A percentile compares a stretch with the other conserved stretches of the same genome.
phyloP scores from a whole-genome alignment of 92 coral and sea anemone genomes.

The Porites rus region DNA sequence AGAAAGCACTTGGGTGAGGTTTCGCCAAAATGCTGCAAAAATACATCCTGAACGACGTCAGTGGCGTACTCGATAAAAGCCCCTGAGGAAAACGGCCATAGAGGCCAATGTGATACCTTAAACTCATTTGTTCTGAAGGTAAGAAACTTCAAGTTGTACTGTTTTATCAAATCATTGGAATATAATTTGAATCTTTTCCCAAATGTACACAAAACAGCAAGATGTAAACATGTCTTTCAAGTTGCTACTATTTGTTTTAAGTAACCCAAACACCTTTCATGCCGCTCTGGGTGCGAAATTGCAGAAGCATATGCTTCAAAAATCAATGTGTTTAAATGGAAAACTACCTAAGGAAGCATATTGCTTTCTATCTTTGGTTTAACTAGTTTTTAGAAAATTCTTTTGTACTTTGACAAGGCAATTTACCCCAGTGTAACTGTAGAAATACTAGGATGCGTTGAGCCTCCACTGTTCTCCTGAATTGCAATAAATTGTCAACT shows the following conservation, averaged over 20 bases:
- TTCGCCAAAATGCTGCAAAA: neutral
- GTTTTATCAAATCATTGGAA: too few relatives aligned
- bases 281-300: neutral
- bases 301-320: neutral
- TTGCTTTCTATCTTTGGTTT: too few relatives aligned
- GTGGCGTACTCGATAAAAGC: neutral
- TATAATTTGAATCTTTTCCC: neutral
- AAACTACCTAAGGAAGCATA: neutral
- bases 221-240: neutral
- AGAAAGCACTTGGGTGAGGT: neutral
- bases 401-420: too few relatives aligned
- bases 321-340: neutral
- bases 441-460: too few relatives aligned
- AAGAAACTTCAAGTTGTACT: too few relatives aligned
- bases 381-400: too few relatives aligned
- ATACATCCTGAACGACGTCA: neutral
- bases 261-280: neutral
- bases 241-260: neutral
- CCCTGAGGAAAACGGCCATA: neutral
- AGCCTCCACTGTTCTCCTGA: too few relatives aligned
- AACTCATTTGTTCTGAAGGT: too few relatives aligned
- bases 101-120: too few relatives aligned
- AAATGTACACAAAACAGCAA: neutral
- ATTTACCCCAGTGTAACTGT: too few relatives aligned
- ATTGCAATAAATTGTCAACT: too few relatives aligned